phyloP scores from a whole-genome alignment of 2,113 vertebrate genomes.

The Leucoraja erinaceus region DNA sequence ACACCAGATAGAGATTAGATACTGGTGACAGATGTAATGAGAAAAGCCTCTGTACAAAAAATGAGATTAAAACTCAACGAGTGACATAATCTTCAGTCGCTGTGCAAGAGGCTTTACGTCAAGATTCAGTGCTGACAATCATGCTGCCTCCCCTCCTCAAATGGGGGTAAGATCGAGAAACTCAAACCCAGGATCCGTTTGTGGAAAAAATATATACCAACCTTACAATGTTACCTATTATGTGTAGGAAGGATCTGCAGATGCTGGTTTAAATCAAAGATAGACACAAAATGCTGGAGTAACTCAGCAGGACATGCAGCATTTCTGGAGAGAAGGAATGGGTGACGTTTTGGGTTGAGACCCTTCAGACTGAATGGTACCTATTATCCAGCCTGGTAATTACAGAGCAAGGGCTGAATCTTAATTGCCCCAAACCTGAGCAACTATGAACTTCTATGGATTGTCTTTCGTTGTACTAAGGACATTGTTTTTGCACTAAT shows the following conservation, averaged over 20 bases:
- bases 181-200: background rate
- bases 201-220: background rate
- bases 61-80: slow-evolving; percentile 3
- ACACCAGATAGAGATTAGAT: slow-evolving; percentile 17
- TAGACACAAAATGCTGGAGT: too few relatives aligned
- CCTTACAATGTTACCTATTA: background rate
- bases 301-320: too few relatives aligned
- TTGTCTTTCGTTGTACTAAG: too few relatives aligned
- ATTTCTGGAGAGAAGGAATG: too few relatives aligned
- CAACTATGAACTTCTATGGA: too few relatives aligned
- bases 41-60: background rate
- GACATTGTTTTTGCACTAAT: too few relatives aligned
- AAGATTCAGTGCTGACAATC: background rate
- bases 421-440: too few relatives aligned
- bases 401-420: background rate
- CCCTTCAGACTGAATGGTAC: too few relatives aligned
- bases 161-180: background rate
- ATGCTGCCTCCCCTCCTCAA: background rate
- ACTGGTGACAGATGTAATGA: slow-evolving; percentile 10
- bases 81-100: background rate
- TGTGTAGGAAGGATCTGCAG: too few relatives aligned
- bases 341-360: too few relatives aligned
- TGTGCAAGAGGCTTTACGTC: background rate
- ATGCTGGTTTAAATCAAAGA: too few relatives aligned
- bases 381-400: background rate